Base-by-base conservation (phyloP, 2,113 vertebrate genomes). In the Puntigrus tetrazona region DNA sequence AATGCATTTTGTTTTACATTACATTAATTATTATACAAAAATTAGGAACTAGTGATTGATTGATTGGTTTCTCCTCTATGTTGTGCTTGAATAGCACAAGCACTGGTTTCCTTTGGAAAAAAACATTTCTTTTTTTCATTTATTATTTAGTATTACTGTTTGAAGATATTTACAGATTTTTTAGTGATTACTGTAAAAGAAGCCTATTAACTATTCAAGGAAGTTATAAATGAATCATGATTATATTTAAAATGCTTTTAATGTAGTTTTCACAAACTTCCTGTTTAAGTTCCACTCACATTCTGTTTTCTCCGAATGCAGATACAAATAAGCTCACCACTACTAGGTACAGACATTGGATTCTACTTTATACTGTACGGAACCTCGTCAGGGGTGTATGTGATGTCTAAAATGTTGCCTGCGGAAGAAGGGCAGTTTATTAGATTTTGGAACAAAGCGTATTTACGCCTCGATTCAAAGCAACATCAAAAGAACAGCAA, bases 401-500 rank as follows among this genome's bases (percentile, higher is more conserved):
- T 9, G 34, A 22, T 20, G 10, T 43, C n/a, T 41, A 43, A 45
- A 73, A 25, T 27, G 38, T 73, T 45, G 36, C 70, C 70, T 73
- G 70, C 10, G 13, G 70, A 45, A 73, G n/a, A 22, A 0, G 34
- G 38, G 70, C 2, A 73, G 36, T 73, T 43, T 73, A 25, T 41
- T 25, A 73, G n/a, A 73, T 73, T 73, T 73, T 45, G 41, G 6
- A 73, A 73, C 70, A 45, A 25, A 73, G 38, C 22, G 7, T 73
- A 45, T 73, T 27, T 45, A 73, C 45, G 70, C 38, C 70, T 45
- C 36, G 25, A 43, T 45, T 73, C 70, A 73, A 73, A 73, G 38
- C 38, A 45, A 73, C 70, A 43, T 73, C 70, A 45, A 73, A 73
- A 45, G 38, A 45, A 43, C 14, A 70, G 34, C 9, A 38, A 73